Conservation (phyloP, 2,888 invertebrate species). For the Pelosia muscerda region DNA sequence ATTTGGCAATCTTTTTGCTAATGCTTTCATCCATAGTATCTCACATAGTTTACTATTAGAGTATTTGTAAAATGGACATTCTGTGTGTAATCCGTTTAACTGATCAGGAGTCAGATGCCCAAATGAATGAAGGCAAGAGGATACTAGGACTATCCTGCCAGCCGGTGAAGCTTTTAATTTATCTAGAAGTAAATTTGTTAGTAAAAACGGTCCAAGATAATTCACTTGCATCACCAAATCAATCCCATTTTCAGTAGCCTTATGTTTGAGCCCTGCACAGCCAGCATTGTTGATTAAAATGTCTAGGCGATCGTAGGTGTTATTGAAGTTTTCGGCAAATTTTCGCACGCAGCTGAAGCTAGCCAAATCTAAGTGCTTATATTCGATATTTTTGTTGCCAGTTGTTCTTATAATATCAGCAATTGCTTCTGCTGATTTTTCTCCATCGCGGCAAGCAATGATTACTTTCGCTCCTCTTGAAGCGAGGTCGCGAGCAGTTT, state of each 20-base stretch:
- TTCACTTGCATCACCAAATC: slow-evolving; percentile 89
- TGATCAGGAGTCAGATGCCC: slow-evolving; percentile 77
- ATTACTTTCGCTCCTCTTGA: slow-evolving; percentile 88
- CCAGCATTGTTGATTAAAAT: slow-evolving; percentile 90
- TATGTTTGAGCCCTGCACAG: slow-evolving; percentile 66
- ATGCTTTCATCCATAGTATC: slow-evolving; percentile 74
- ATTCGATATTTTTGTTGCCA: not conserved
- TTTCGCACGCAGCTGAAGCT: slow-evolving; percentile 71
- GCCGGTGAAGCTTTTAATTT: slow-evolving; percentile 72
- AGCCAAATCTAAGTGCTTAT: slow-evolving; percentile 76
- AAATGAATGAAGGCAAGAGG: slow-evolving; percentile 68
- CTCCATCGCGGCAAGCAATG: slow-evolving; percentile 92
- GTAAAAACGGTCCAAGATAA: slow-evolving; percentile 90
- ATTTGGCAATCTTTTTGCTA: slow-evolving; percentile 69
- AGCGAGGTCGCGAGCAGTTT: slow-evolving; percentile 90
- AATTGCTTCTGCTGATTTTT: slow-evolving; percentile 88
- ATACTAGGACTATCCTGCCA: slow-evolving; percentile 78
- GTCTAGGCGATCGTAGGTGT: slow-evolving; percentile 81
- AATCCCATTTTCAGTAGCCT: slow-evolving; percentile 87
- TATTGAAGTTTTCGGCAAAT: slow-evolving; percentile 86
- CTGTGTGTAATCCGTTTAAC: slow-evolving; percentile 45
- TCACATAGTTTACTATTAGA: slow-evolving; percentile 76
- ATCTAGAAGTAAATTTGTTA: slow-evolving; percentile 88
- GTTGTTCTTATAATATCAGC: not conserved
- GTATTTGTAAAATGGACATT: slow-evolving; percentile 77